Evolutionary conservation across 2,888 invertebrate species (phyloP).

Genomic region (Exocentrus adspersus): DNA sequence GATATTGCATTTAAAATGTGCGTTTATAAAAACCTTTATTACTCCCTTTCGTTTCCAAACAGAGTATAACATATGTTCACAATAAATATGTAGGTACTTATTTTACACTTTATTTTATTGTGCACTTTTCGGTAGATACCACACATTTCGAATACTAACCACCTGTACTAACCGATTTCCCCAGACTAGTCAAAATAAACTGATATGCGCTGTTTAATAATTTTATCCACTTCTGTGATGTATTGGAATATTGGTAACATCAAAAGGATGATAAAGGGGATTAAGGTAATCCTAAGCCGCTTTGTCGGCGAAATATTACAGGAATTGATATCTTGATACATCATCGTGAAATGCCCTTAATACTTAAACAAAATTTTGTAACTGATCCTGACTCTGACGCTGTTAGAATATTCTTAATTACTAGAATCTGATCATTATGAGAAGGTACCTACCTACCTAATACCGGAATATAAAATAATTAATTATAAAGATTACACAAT

Average conservation of each 20-base stretch:
- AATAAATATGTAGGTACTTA: too few relatives aligned
- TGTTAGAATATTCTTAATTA: not conserved
- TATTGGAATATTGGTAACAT: constrained; percentile 46
- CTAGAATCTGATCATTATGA: too few relatives aligned
- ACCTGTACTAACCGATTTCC: not conserved
- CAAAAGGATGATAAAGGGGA: constrained; percentile 47
- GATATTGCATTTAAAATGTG: too few relatives aligned
- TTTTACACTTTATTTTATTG: too few relatives aligned
- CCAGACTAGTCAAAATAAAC: constrained; percentile 20
- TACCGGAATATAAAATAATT: too few relatives aligned
- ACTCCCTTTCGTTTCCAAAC: too few relatives aligned
- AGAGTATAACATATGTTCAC: too few relatives aligned
- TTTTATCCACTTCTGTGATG: constrained; percentile 36
- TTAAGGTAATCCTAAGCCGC: constrained; percentile 43
- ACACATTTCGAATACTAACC: not conserved
- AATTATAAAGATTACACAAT: too few relatives aligned
- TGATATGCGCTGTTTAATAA: constrained; percentile 22
- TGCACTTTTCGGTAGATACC: not conserved
- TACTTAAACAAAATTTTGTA: constrained; percentile 42
- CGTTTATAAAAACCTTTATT: too few relatives aligned
- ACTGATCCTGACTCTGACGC: constrained; percentile 8
- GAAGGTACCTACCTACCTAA: too few relatives aligned
- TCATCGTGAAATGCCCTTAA: constrained; percentile 39
- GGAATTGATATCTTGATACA: constrained; percentile 47
- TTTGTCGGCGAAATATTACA: constrained; percentile 48